Conservation (phyloP, 2,113 vertebrate genomes). For the Leptosomus discolor region DNA sequence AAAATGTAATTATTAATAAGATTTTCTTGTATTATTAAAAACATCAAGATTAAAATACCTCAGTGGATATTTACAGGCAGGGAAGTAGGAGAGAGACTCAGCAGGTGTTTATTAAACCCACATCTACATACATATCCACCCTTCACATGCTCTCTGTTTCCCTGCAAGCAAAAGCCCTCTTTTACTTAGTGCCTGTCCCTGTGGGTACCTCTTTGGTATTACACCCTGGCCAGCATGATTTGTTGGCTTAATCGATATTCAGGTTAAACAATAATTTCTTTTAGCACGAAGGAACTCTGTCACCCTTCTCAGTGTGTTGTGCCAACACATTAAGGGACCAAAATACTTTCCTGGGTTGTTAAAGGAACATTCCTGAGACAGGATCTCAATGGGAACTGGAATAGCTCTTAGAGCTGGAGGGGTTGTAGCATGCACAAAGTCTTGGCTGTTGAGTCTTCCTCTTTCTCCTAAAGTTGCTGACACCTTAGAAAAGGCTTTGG, state of each 20-base stretch:
- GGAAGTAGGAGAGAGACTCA: neutral
- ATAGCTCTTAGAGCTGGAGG: neutral
- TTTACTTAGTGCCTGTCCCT: neutral
- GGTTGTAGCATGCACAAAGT: neutral
- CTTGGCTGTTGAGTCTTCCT: neutral
- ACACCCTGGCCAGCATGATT: neutral
- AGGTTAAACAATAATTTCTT: neutral
- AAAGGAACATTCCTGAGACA: neutral
- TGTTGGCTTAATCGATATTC: neutral
- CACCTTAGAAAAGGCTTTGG: neutral
- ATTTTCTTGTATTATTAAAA: conserved; percentile 11
- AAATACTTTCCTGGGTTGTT: neutral
- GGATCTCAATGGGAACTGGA: neutral
- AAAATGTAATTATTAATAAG: conserved; percentile 13
- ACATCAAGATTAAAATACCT: conserved; percentile 11
- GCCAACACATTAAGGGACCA: neutral
- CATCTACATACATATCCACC: neutral
- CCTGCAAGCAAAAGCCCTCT: neutral
- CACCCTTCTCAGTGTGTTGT: neutral
- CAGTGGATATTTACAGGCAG: neutral
- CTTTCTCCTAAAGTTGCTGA: neutral
- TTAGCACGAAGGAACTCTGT: neutral
- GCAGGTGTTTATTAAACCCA: conserved; percentile 47
- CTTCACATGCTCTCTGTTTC: neutral
- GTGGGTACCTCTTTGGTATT: neutral